These are phyloP conservation scores for Cnemophilus loriae DNA, from an alignment of 2,113 vertebrate genomes.

Conservation along the genomic window DNA sequence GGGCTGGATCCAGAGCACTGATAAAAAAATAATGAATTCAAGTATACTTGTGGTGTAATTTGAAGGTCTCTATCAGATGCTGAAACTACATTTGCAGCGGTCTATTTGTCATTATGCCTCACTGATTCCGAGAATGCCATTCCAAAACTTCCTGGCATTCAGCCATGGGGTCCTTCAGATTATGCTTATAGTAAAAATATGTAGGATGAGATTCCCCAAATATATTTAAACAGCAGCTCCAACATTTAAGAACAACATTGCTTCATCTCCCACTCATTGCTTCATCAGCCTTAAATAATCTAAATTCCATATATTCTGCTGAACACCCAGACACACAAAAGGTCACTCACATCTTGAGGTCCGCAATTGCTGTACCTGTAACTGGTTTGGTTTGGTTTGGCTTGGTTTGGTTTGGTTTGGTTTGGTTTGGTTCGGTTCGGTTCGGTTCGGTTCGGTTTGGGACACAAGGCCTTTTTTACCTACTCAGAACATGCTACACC, in stretches of 20 bases:
- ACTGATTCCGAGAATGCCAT: not conserved
- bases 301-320: not conserved
- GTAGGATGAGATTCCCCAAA: not conserved
- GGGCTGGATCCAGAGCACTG: conserved; percentile 21
- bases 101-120: not conserved
- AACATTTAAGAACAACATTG: not conserved
- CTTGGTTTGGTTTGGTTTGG: not conserved
- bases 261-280: not conserved
- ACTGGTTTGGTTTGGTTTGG: not conserved
- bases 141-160: not conserved
- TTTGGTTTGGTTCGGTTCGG: not conserved
- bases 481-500: not conserved
- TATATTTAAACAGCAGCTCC: not conserved
- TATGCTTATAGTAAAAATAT: not conserved
- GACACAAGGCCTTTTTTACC: not conserved
- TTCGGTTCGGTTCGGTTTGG: not conserved
- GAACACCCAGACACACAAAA: not conserved
- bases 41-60: not conserved
- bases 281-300: not conserved
- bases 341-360: not conserved
- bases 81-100: not conserved
- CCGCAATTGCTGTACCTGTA: not conserved
- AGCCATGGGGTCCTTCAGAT: not conserved
- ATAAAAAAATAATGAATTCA: conserved; percentile 7
- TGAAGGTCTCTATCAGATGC: conserved; percentile 1